These are phyloP conservation scores for Oxytorus armatus DNA, from an alignment of 2,888 invertebrate species.

Conservation along the genomic window DNA sequence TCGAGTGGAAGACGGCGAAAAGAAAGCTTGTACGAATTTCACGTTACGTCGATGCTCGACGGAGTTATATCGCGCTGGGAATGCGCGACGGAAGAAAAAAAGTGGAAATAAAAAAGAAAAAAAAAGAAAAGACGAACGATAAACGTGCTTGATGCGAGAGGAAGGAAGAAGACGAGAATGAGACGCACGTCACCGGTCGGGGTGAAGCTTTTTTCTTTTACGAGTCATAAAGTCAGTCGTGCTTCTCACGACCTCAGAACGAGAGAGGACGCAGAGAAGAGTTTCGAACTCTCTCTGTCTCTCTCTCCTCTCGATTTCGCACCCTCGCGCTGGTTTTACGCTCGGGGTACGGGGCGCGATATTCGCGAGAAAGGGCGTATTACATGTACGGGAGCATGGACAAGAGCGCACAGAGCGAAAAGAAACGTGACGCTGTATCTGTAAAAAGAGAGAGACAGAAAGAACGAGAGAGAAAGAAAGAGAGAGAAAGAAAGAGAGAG, in stretches of 20 bases:
- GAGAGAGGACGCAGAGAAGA: constrained; percentile 27
- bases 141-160: constrained; percentile 17
- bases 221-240: constrained; percentile 83
- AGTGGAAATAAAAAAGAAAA: neutral
- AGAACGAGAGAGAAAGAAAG: constrained; percentile 23
- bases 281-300: constrained; percentile 7
- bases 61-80: constrained; percentile 20
- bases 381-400: constrained; percentile 11
- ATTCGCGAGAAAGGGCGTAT: neutral
- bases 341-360: neutral
- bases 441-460: too few relatives aligned
- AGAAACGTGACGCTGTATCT: too few relatives aligned
- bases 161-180: constrained; percentile 36
- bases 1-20: constrained; percentile 3
- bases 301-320: constrained; percentile 26
- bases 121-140: constrained; percentile 13
- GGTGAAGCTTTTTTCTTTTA: constrained; percentile 81
- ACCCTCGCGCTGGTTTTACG: constrained; percentile 1
- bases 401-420: constrained; percentile 11
- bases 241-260: constrained; percentile 80
- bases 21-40: constrained; percentile 49
- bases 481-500: constrained; percentile 41
- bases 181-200: constrained; percentile 42
- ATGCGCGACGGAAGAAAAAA: too few relatives aligned
- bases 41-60: constrained; percentile 30